Evolutionary conservation across 1,140 invertebrate genomes (phyloP), one percentile per base, ranked within the genome.

Genomic region (Drosophila burlai): DNA sequence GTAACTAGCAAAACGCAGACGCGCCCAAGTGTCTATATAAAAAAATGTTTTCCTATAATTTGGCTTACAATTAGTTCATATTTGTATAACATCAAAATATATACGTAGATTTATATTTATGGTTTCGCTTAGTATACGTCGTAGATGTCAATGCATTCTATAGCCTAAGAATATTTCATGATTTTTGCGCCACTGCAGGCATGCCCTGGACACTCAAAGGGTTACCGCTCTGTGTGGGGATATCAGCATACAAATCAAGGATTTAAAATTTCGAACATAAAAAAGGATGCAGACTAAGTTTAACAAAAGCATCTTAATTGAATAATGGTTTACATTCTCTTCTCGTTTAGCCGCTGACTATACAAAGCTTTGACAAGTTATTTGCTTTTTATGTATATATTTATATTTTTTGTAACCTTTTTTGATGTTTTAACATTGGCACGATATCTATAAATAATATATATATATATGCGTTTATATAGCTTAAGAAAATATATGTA

Each of bases 51-150:
- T 80, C 73, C 81, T 80, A 89, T 84, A 81, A 84, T 79, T 79
- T 89, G 73, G 63, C 84, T 87, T 87, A 89, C 55, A 87, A 89
- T 75, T 87, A 87, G 80, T 87, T 87, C 73, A 87, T 89, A 89
- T 83, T 61, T 76, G 82, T 80, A 65, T 87, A 87, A 87, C 83
- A 87, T 87, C 73, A 89, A 87, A 89, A 87, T 79, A 87, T 84
- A 83, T 86, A 89, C 80, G 50, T 79, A 60, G 47, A 72, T 68
- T 36, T 64, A 68, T 71, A 72, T 71, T 54, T 29, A 69, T 55
- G 62, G 62, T 38, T 69, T 47, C 34, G 67, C 67, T 67, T 73
- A 67, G 38, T 69, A 66, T 52, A 69, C 47, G 15, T 55, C 38
- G 49, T 45, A 66, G 40, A 66, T 66, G 66, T 52, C 67, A 69